Percentiles rank a stretch among this genome's conserved stretches.
Evolutionary conservation across 2,888 invertebrate species (phyloP).

Genomic region (Drosophila prostipennis): DNA sequence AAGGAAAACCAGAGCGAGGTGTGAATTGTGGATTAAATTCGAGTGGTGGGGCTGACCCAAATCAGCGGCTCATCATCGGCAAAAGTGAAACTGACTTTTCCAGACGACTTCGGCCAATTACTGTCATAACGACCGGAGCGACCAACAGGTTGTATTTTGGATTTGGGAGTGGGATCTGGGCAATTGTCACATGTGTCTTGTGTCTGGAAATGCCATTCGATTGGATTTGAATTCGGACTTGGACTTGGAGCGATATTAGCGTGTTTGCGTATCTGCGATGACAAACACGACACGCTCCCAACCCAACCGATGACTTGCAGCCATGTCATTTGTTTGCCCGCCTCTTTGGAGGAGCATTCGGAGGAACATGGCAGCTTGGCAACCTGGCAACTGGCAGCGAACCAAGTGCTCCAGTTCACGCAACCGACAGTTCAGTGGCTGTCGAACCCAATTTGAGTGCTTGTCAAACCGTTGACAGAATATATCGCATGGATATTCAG

Average conservation of each 20-base stretch:
- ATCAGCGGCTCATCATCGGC: conserved; percentile 49
- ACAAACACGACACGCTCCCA: conserved; percentile 42
- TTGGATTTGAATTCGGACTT: neutral
- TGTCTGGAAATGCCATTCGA: conserved; percentile 23
- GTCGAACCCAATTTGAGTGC: conserved; percentile 21
- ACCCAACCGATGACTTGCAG: conserved; percentile 35
- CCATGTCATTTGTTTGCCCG: conserved; percentile 32
- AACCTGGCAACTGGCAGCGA: neutral
- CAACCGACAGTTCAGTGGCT: conserved; percentile 31
- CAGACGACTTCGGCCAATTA: conserved; percentile 63
- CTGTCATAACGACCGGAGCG: conserved; percentile 70
- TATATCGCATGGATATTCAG: conserved; percentile 1
- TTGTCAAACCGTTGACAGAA: conserved; percentile 4
- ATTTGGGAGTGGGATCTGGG: conserved; percentile 52
- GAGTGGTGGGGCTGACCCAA: conserved; percentile 32
- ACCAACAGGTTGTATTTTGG: conserved; percentile 50
- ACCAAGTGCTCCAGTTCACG: conserved; percentile 40
- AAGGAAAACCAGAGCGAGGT: conserved; percentile 6
- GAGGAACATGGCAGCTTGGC: conserved; percentile 10
- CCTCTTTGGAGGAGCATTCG: conserved; percentile 23
- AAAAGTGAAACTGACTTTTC: conserved; percentile 72
- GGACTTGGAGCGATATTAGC: conserved; percentile 21
- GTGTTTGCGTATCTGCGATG: conserved; percentile 40
- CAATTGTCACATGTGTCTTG: conserved; percentile 41
- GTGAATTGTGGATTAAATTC: conserved; percentile 25